phyloP scores from a whole-genome alignment of 2,888 invertebrate genomes.

The Aphidius colemani region DNA sequence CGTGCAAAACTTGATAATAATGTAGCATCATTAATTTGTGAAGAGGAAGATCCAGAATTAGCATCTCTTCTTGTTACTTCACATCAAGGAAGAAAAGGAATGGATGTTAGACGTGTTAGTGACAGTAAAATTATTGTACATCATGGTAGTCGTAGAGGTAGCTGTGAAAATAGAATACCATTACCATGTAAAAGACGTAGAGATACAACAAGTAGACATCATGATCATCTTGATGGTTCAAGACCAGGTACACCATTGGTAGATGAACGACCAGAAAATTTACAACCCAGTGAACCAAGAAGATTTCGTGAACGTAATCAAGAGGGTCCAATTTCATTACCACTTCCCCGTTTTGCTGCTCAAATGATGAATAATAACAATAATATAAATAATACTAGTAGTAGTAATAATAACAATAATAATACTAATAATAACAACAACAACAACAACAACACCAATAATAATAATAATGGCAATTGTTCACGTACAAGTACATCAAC shows the following conservation, averaged over 20 bases:
- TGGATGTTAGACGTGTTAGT: conserved; percentile 56
- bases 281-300: conserved; percentile 76
- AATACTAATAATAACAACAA: conserved; percentile 47
- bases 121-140: conserved; percentile 55
- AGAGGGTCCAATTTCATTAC: conserved; percentile 77
- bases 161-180: conserved; percentile 53
- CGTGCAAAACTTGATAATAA: conserved; percentile 66
- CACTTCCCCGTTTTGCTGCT: conserved; percentile 86
- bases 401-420: conserved; percentile 37
- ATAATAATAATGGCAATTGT: conserved; percentile 33
- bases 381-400: conserved; percentile 29
- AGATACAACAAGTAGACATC: conserved; percentile 59
- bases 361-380: conserved; percentile 63
- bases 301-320: conserved; percentile 69
- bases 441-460: conserved; percentile 38
- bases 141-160: conserved; percentile 49
- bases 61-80: conserved; percentile 56
- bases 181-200: conserved; percentile 56
- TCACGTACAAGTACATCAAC: conserved; percentile 38
- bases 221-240: conserved; percentile 68
- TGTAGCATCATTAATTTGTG: conserved; percentile 47
- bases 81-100: conserved; percentile 54
- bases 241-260: conserved; percentile 85
- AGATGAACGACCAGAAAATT: conserved; percentile 78
- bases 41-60: conserved; percentile 57